Conservation (phyloP, 2,113 vertebrate species). For the Cairina moschata region DNA sequence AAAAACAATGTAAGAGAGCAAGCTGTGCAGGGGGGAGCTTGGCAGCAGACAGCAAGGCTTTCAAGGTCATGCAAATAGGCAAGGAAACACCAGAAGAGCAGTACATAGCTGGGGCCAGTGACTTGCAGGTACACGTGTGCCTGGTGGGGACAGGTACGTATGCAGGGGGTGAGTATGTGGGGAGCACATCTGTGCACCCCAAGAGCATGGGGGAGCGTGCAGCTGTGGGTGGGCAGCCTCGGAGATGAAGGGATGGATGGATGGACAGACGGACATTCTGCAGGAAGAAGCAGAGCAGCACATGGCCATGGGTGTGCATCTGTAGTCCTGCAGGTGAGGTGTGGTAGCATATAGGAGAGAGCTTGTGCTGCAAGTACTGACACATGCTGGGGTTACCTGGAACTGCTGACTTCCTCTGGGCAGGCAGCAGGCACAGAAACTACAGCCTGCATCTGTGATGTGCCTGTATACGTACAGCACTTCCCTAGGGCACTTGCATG, state of each 20-base stretch:
- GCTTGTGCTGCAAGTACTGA: not conserved
- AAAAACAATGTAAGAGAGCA: not conserved
- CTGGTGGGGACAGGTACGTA: not conserved
- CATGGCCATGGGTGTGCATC: not conserved
- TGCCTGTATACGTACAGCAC: fast-evolving
- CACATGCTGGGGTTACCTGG: not conserved
- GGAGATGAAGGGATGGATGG: not conserved
- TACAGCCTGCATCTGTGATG: not conserved
- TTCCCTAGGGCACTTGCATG: fast-evolving
- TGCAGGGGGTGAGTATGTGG: not conserved
- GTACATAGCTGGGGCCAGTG: not conserved
- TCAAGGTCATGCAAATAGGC: not conserved
- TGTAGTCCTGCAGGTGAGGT: fast-evolving
- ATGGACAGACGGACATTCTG: not conserved
- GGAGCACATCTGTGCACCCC: not conserved
- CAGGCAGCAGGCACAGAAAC: not conserved
- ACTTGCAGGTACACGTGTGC: not conserved
- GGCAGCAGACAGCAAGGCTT: not conserved
- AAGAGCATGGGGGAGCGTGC: fast-evolving
- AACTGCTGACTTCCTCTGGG: not conserved
- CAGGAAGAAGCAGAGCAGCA: not conserved
- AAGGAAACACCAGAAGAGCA: not conserved
- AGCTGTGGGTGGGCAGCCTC: not conserved
- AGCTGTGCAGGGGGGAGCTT: not conserved
- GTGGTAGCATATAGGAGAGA: fast-evolving